Evolutionary conservation across 2,797 vertebrate genomes (phyloP), one percentile per base, ranked within the genome.

Genomic region (Podarcis siculus): DNA sequence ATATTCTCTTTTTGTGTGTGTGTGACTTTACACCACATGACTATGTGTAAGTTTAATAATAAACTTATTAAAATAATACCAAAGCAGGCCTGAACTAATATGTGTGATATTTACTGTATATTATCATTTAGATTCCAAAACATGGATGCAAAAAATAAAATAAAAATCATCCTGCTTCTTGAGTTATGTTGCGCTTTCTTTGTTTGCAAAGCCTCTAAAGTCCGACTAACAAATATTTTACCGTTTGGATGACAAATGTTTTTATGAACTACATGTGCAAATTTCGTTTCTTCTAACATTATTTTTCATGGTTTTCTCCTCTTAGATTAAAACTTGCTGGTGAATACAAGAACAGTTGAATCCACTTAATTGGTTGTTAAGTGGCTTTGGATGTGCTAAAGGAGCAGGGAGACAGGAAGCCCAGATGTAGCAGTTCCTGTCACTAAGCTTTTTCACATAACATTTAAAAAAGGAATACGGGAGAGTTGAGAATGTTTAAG

Each of bases 41-140:
- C 49, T 49, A 9, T 49, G 12, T 49, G 45, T 12, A 49, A 49
- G 45, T 49, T 49, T 49, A 49, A 13, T 49, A 49, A 49, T 77
- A 78, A 76, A 66, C 30, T 85, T 66, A 76, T 85, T 66, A 21
- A 85, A 78, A 42, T 49, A 45, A 35, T 83, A 71, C 75, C 82
- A 39, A 32, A 15, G 7, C 49, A 64, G 37, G 42, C 55, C 55
- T 76, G 21, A 30, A 10, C 30, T 30, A 66, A 66, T 55, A 72
- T n/a, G 58, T 45, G 37, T 21, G 39, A 86, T 69, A 45, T n/a
- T 66, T 79, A 86, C 1, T 8, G 32, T 58, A 58, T 19, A 69
- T 69, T 71, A 79, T 78, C 66, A 66, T 77, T 85, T 19, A 30
- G 12, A 23, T 69, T 78, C 15, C 17, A 27, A 67, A 71, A 55